Evolutionary conservation across 1,140 invertebrate genomes (phyloP).

Genomic region (Zeugodacus cucurbitae): DNA sequence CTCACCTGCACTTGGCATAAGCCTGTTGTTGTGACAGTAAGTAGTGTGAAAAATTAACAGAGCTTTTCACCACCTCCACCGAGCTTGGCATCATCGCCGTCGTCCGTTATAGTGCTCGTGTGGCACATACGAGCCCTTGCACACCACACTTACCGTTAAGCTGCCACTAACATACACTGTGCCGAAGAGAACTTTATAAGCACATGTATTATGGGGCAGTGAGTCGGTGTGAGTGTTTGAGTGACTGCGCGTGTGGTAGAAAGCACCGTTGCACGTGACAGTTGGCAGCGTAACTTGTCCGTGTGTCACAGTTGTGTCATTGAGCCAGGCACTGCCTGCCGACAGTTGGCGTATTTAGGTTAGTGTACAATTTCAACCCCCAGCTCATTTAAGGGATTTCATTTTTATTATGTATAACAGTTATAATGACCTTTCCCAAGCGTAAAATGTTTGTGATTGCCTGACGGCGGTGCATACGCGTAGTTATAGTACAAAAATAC

Average conservation of each 20-base stretch:
- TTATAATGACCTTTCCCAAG: conserved; percentile 11
- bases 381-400: not conserved
- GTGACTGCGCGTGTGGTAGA: not conserved
- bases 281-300: not conserved
- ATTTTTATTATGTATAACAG: not conserved
- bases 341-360: not conserved
- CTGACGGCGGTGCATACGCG: not conserved
- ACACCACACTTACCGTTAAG: not conserved
- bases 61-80: conserved; percentile 5
- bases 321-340: not conserved
- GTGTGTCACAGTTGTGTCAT: not conserved
- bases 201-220: not conserved
- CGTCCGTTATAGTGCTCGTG: not conserved
- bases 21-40: not conserved
- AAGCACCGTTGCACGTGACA: not conserved
- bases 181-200: not conserved
- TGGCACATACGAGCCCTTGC: not conserved
- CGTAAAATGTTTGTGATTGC: not conserved
- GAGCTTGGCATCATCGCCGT: not conserved
- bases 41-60: not conserved
- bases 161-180: not conserved
- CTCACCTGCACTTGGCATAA: not conserved
- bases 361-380: not conserved
- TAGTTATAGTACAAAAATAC: not conserved
- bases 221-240: not conserved